These are phyloP conservation scores for Sphaerophoria rueppellii DNA, from an alignment of 2,888 invertebrate genomes.

Conservation along the genomic window DNA sequence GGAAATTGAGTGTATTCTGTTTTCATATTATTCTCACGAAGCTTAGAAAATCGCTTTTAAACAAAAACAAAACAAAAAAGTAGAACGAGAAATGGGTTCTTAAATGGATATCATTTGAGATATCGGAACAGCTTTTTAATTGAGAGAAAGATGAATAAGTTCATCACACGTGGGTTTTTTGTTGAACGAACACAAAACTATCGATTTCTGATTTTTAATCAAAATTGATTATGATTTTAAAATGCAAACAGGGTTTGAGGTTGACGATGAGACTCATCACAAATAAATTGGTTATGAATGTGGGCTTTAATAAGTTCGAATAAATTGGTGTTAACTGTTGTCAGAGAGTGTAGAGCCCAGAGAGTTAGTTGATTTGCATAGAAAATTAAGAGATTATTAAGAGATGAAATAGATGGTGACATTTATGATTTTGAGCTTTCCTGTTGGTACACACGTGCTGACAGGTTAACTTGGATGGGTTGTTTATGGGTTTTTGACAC, in stretches of 20 bases:
- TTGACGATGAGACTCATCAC: not conserved
- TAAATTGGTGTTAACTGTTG: conserved; percentile 41
- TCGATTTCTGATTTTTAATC: conserved; percentile 28
- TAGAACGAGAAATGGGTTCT: conserved; percentile 23
- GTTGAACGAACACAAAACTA: not conserved
- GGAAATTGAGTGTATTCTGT: conserved; percentile 22
- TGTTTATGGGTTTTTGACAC: not conserved
- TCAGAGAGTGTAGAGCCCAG: not conserved
- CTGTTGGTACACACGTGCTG: conserved; percentile 13
- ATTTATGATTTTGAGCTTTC: not conserved
- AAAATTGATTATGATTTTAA: conserved; percentile 39
- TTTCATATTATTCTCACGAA: conserved; percentile 17
- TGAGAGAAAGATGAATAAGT: conserved; percentile 25
- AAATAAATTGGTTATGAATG: conserved; percentile 6
- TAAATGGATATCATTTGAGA: conserved; percentile 24
- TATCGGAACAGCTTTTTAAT: conserved; percentile 28
- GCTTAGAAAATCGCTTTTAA: conserved; percentile 4
- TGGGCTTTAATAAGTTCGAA: conserved; percentile 26
- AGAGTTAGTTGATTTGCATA: conserved; percentile 26
- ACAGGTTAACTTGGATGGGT: not conserved
- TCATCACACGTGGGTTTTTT: conserved; percentile 28
- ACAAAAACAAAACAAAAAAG: conserved; percentile 1
- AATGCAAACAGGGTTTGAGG: conserved; percentile 17
- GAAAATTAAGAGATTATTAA: conserved; percentile 29
- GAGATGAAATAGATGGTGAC: not conserved